These are phyloP conservation scores for Dryobates pubescens DNA, from an alignment of 2,797 vertebrate genomes.

Conservation along the genomic window DNA sequence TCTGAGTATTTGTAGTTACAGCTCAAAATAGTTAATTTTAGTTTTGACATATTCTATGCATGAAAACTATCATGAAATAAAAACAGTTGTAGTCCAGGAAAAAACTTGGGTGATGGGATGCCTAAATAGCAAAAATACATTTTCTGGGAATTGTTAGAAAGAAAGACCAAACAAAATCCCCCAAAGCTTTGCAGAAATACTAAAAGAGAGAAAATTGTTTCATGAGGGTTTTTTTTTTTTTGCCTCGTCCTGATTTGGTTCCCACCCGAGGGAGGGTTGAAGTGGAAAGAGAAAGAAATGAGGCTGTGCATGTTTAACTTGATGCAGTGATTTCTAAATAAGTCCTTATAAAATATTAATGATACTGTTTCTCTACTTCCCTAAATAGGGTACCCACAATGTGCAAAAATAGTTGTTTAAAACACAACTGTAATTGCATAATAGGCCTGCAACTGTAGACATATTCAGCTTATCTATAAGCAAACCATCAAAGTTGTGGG, in stretches of 20 bases:
- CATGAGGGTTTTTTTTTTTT: neutral
- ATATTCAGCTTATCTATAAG: neutral
- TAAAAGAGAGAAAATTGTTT: neutral
- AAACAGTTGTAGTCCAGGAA: neutral
- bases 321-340: neutral
- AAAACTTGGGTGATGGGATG: neutral
- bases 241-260: neutral
- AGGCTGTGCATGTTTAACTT: neutral
- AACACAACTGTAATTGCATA: neutral
- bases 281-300: neutral
- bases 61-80: neutral
- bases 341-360: neutral
- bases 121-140: neutral
- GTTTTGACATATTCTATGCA: neutral
- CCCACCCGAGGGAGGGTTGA: accelerated
- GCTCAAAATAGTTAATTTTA: neutral
- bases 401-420: neutral
- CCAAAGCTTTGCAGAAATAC: neutral
- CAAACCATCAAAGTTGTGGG: neutral
- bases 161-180: neutral
- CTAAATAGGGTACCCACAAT: neutral
- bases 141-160: neutral
- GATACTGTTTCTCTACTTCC: neutral
- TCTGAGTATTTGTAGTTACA: neutral
- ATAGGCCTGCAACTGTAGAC: neutral